Base-by-base conservation (phyloP, 2,888 invertebrate species). In the Nomada flava region DNA sequence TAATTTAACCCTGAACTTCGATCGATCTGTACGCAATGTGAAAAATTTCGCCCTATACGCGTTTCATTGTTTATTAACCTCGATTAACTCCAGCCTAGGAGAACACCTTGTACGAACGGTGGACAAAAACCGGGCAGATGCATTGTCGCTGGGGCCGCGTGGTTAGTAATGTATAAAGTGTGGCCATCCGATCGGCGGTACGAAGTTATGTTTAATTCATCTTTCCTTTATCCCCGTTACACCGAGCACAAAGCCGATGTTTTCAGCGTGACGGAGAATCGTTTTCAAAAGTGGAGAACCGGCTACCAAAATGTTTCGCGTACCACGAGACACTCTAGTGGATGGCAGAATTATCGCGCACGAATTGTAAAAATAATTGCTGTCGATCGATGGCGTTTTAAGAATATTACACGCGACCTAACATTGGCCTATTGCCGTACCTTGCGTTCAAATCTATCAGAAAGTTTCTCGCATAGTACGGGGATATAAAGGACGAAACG, bases 171-270 rank as follows among this genome's bases (percentile, higher is more conserved):
- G 79, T 73, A 81, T 81, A 69, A 78, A 68, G 78, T 81, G 79
- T 68, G 80, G 53, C 36, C 68, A 73, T 57, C 52, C 68, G 80
- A 73, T 79, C 68, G 73, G 79, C 65, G 73, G 64, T 73, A 78
- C 68, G 57, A 53, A 78, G 80, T 68, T 73, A 80, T 79, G 79
- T 81, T 79, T 79, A 81, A 81, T 81, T 81, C 80, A 81, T 81
- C 47, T 47, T 78, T 67, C 64, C 74, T 76, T 79, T 83, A 62
- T 78, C 80, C 79, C 62, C 74, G 79, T 75, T 73, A 79, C 47
- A 71, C 47, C 64, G 50, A 67, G 64, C 55, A 71, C 75, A 71
- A 67, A 70, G 55, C 44, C 50, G 52, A 70, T 18, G 69, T 59
- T 79, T 53, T 23, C n/a, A 59, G 9, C 55, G 68, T 50, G 36